Conservation (phyloP, 2,888 invertebrate genomes). For the Lochmaea crataegi region DNA sequence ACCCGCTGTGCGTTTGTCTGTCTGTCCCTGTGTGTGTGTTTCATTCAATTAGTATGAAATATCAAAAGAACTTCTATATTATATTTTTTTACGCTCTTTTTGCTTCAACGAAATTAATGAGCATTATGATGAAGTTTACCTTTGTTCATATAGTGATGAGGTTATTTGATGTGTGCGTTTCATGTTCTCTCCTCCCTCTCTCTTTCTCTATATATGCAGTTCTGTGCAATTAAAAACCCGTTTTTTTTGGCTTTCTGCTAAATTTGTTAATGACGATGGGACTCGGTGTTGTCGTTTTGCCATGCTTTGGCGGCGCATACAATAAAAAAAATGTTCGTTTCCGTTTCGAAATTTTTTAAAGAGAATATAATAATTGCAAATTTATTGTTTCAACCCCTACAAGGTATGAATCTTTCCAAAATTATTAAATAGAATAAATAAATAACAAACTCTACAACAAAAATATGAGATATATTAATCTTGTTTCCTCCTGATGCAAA, state of each 20-base stretch:
- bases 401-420: not conserved
- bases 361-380: no score
- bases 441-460: no score
- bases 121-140: constrained; percentile 44
- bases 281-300: constrained; percentile 27
- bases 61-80: no score
- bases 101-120: constrained; percentile 47
- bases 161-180: constrained; percentile 32
- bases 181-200: constrained; percentile 14
- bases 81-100: constrained; percentile 29
- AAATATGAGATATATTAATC: no score
- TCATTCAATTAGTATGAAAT: no score
- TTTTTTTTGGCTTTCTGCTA: constrained; percentile 29
- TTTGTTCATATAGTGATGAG: constrained; percentile 44
- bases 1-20: no score
- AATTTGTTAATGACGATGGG: constrained; percentile 37
- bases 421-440: no score
- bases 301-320: not conserved
- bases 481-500: no score
- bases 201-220: constrained; percentile 26
- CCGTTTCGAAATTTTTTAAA: not conserved
- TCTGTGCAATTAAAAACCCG: constrained; percentile 40
- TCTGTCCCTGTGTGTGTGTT: no score
- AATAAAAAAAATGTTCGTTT: not conserved
- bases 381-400: no score